Percentiles rank a stretch among this genome's conserved stretches.
phyloP scores from a whole-genome alignment of 2,888 invertebrate species.

The Boloria euphrosyne region DNA sequence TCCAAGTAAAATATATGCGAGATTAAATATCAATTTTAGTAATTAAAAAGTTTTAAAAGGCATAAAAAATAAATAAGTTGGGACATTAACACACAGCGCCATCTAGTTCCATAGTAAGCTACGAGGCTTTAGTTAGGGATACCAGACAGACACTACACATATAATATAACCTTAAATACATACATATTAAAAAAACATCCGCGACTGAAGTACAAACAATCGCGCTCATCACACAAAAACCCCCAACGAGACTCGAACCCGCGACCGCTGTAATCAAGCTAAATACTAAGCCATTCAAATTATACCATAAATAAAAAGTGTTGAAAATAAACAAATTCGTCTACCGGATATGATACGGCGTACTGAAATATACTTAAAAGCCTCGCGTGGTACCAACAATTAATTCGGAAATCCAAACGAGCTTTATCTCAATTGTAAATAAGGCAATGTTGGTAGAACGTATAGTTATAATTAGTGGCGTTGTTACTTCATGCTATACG shows the following conservation, averaged over 20 bases:
- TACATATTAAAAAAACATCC: too few relatives aligned
- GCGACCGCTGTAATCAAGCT: neutral
- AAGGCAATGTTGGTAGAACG: slow-evolving; percentile 45
- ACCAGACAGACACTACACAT: too few relatives aligned
- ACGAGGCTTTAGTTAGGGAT: too few relatives aligned
- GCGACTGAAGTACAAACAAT: too few relatives aligned
- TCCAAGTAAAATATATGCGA: too few relatives aligned
- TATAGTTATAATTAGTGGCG: slow-evolving; percentile 36
- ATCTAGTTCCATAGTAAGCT: too few relatives aligned
- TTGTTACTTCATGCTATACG: slow-evolving; percentile 33
- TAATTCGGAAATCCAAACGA: slow-evolving; percentile 52
- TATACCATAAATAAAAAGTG: neutral
- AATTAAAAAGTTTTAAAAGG: too few relatives aligned
- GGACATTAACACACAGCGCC: too few relatives aligned
- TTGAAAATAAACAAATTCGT: slow-evolving; percentile 7
- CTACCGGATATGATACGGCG: slow-evolving; percentile 12
- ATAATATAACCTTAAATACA: too few relatives aligned
- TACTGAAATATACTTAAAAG: neutral
- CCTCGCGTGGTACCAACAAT: slow-evolving; percentile 54
- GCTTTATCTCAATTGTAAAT: slow-evolving; percentile 49
- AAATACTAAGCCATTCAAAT: neutral
- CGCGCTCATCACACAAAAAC: too few relatives aligned
- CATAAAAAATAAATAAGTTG: too few relatives aligned
- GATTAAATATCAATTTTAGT: too few relatives aligned
- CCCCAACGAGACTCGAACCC: neutral